Evolutionary conservation across 2,113 vertebrate species (phyloP).

Genomic region (Egretta garzetta): DNA sequence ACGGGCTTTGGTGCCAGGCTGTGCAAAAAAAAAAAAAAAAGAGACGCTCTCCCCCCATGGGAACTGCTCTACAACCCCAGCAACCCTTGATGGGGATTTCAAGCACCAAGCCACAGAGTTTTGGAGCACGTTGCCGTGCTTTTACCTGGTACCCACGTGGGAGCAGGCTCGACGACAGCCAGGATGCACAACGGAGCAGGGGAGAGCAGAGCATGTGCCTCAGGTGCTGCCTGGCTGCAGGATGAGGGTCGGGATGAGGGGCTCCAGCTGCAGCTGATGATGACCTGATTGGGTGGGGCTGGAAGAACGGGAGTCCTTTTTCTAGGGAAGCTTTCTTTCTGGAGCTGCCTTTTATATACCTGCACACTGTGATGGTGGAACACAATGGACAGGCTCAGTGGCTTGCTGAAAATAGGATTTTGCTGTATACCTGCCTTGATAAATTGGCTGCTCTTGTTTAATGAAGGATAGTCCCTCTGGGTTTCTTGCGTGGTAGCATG

Average conservation of each 20-base stretch:
- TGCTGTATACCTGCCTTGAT: neutral
- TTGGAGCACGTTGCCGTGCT: neutral
- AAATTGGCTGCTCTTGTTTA: neutral
- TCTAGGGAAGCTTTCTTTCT: neutral
- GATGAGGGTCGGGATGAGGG: neutral
- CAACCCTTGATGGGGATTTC: neutral
- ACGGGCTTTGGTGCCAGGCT: neutral
- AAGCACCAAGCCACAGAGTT: neutral
- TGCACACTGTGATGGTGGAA: neutral
- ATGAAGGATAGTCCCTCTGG: neutral
- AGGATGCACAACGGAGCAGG: rapidly evolving
- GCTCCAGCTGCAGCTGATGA: neutral
- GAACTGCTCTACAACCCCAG: neutral
- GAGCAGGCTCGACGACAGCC: neutral
- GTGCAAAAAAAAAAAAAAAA: neutral
- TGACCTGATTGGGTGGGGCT: neutral
- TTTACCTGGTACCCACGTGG: rapidly evolving
- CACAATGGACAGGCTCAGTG: neutral
- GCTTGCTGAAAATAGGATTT: neutral
- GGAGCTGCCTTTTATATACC: neutral
- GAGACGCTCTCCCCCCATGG: no score
- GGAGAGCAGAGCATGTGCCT: neutral
- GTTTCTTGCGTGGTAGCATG: neutral
- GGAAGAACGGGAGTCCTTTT: neutral
- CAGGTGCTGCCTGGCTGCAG: neutral